Base-by-base conservation (phyloP, 1,140 invertebrate genomes). In the Metopolophium dirhodum region DNA sequence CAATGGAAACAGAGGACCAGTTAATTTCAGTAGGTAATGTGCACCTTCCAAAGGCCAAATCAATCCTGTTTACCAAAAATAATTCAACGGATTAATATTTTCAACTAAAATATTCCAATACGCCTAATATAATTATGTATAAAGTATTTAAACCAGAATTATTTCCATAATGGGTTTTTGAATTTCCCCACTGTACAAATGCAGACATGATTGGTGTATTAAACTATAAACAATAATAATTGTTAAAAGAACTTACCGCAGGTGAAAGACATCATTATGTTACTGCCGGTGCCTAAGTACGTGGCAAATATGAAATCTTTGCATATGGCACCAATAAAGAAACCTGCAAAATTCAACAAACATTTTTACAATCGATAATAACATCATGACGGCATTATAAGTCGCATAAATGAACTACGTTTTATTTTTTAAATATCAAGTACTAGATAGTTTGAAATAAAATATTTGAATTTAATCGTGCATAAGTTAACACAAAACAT, bases 1-100 rank as follows among this genome's bases (percentile, higher is more conserved):
- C 9, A 94, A 26, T n/a, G 94, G 94, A 23, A 94, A 93, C 9
- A 94, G n/a, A 82, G 93, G 94, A 45, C 94, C 94, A 37, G 93
- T 83, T 30, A 49, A 90, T 47, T 82, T 82, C 26, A 94, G 77
- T 2, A 94, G 20, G 41, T 92, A 94, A 45, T 94, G 94, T 22
- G 93, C 91, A 47, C 94, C 94, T 86, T 94, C 94, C 45, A 94
- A 90, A 2, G 94, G 94, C 94, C 94, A 94, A 8, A 94, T 91
- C 93, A 94, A 93, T 41, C 94, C 94, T 94, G 45, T 49, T 91
- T 45, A 2, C 1, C 14, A 47, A 93, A 30, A 83, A 82, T 26
- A 22, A 18, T 4, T 3, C 30, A 77, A 35, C 6, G 18, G 4
- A n/a, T 77, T 77, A 77, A 77, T 18, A n/a, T n/a, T n/a, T 77